Evolutionary conservation across 2,113 vertebrate species (phyloP).

Genomic region (Motacilla tschutschensis): DNA sequence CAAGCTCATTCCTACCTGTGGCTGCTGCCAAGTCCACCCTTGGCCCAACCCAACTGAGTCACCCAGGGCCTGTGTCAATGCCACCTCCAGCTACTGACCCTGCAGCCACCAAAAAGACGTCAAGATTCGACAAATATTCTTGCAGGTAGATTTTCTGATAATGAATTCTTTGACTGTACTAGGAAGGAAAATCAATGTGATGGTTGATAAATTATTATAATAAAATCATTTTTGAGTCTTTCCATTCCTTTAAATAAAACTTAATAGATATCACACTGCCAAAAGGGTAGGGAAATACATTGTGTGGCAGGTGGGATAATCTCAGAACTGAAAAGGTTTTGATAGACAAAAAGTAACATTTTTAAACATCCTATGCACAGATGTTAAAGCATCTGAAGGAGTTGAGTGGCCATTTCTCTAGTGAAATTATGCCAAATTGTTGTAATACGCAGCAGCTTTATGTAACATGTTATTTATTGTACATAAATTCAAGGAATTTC

Average conservation of each 20-base stretch:
- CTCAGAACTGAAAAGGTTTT: background rate
- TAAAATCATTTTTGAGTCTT: background rate
- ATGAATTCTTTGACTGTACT: background rate
- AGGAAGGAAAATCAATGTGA: background rate
- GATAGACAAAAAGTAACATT: background rate
- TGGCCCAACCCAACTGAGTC: rapidly evolving
- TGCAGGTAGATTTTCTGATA: background rate
- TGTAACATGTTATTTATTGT: background rate
- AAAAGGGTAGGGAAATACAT: background rate
- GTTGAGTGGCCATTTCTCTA: background rate
- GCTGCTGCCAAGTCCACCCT: background rate
- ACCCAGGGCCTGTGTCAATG: background rate
- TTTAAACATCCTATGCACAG: background rate
- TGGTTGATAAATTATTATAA: background rate
- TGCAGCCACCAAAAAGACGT: background rate
- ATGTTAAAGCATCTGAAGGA: background rate
- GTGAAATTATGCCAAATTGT: background rate
- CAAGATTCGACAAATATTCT: background rate
- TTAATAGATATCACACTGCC: background rate
- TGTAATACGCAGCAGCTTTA: background rate
- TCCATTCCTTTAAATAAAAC: background rate
- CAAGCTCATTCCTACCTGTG: background rate
- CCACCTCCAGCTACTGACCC: background rate
- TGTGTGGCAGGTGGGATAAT: background rate
- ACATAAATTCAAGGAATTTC: background rate